phyloP scores from a whole-genome alignment of 2,888 invertebrate genomes.

The Petrophora chlorosata region DNA sequence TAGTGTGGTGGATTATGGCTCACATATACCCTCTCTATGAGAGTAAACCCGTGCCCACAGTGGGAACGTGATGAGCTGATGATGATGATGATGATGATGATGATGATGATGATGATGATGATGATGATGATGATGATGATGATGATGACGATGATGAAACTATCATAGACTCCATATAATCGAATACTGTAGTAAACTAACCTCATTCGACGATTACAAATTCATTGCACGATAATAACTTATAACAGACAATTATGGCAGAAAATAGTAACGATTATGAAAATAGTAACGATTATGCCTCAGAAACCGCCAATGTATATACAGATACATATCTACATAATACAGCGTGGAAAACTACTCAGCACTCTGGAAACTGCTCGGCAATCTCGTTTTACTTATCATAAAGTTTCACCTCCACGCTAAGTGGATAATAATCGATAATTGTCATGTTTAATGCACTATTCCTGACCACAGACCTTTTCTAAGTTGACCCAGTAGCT shows the following conservation, averaged over 20 bases:
- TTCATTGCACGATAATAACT: neutral
- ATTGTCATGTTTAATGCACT: constrained; percentile 64
- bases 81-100: no score
- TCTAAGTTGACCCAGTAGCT: constrained; percentile 65
- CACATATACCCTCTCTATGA: no score
- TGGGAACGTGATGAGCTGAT: no score
- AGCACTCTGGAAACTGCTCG: constrained; percentile 37
- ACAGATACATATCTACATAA: constrained; percentile 12
- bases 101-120: no score
- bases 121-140: no score
- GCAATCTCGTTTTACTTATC: constrained; percentile 44
- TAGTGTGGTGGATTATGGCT: no score
- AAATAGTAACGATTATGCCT: constrained; percentile 8
- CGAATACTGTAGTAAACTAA: no score
- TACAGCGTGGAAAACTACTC: constrained; percentile 35
- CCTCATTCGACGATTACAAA: neutral
- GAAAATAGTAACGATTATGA: no score
- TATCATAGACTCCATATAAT: no score
- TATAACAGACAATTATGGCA: no score
- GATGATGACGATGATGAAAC: no score
- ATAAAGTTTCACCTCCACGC: constrained; percentile 59
- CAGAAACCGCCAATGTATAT: constrained; percentile 5
- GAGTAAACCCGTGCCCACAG: no score
- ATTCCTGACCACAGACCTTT: constrained; percentile 45
- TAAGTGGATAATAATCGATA: constrained; percentile 64